Evolutionary conservation across 37 sponge, comb jelly and placozoan species (phyloP), one percentile per base, ranked within the genome.

Genomic region (Chondrosia reniformis): DNA sequence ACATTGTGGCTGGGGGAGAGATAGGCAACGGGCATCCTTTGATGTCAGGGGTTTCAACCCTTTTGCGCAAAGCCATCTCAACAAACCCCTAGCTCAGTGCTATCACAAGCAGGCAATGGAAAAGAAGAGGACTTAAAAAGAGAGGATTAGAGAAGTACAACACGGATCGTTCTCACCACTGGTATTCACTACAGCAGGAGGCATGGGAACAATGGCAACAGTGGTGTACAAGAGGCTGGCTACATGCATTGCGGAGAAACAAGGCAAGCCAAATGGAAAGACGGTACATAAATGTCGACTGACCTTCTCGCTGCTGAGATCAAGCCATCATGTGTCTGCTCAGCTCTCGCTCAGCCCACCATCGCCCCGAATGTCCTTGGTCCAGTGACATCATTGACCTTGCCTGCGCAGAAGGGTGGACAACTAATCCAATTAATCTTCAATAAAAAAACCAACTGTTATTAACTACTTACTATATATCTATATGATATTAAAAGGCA

Each of bases 141-240:
- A 54, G 36, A 33, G 4, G 1, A 36, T 41, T 37, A 49, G 76
- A 13, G 57, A 76, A 33, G 34, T 46, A 1, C 22, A 76, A 52
- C 33, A 55, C 27, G 57, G 76, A 33, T 59, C 61, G 8, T 77
- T 58, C 77, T 58, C 77, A 25, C 45, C 65, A 1, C 59, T 57
- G 0, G 59, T 76, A 17, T 76, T 76, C 59, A 34, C 41, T 0
- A 57, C 77, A 6, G 40, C 77, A 45, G 77, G 77, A 33, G 39
- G 77, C 59, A 76, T 76, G 77, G 77, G 59, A 34, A 30, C 59
- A 13, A 57, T 59, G 38, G 77, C 77, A 37, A 57, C 57, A 33
- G 59, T 76, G 38, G 59, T 76, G 9, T 76, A 55, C 59, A 76
- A 33, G 40, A 27, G 59, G 40, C 38, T 56, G 1, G 77, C 77